phyloP scores from a whole-genome alignment of 2,113 vertebrate species.

The Sphaerodactylus townsendi region DNA sequence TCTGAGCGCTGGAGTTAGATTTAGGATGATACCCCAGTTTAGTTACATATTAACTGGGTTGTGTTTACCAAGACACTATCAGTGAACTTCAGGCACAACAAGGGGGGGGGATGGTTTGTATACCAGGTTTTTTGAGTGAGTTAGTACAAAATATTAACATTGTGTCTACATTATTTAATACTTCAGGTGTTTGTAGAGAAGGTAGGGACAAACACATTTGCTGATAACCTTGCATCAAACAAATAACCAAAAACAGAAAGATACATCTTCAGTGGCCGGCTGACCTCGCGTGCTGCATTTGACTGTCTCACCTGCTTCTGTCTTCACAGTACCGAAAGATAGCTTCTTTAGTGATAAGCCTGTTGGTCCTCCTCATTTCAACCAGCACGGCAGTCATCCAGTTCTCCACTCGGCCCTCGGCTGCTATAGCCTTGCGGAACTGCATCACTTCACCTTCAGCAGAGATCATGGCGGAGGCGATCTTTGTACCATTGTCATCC shows the following conservation, averaged over 20 bases:
- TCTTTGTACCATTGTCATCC: slow-evolving; percentile 71
- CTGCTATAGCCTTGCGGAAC: slow-evolving; percentile 77
- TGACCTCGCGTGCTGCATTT: not conserved
- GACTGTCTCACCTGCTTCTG: slow-evolving; percentile 80
- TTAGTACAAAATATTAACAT: no score
- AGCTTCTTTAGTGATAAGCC: slow-evolving; percentile 95
- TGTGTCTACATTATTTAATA: no score
- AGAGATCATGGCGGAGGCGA: slow-evolving; percentile 89
- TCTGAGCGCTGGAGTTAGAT: not conserved
- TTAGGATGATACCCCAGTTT: not conserved
- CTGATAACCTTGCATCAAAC: no score
- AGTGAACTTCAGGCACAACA: not conserved
- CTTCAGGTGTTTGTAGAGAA: no score
- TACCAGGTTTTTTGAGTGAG: no score
- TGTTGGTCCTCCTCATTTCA: slow-evolving; percentile 91
- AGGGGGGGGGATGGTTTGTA: no score
- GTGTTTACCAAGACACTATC: not conserved
- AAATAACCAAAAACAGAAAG: no score
- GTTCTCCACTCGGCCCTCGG: slow-evolving; percentile 89
- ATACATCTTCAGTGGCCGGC: no score
- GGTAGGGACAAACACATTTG: no score
- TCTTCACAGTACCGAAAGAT: slow-evolving; percentile 88
- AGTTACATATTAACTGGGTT: not conserved
- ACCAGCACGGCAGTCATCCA: slow-evolving; percentile 90
- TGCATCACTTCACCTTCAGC: slow-evolving; percentile 92